phyloP scores from a whole-genome alignment of 2,888 invertebrate species.

The Dastarcus helophoroides region DNA sequence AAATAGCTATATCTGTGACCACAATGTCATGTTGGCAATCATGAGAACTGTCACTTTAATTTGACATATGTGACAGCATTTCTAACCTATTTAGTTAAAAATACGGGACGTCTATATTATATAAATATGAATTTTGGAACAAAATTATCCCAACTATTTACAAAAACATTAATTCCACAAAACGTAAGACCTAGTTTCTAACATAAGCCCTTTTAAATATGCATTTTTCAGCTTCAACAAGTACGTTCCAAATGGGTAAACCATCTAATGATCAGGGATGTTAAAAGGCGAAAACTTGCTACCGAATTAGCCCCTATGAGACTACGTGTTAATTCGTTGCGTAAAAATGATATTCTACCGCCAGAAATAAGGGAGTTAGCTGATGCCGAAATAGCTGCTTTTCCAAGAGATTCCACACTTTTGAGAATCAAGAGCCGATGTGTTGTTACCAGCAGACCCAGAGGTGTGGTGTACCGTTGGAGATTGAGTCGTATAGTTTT shows the following conservation, averaged over 20 bases:
- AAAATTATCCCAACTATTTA: too few relatives aligned
- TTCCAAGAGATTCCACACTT: conserved; percentile 63
- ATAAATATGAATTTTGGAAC: too few relatives aligned
- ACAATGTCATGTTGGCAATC: too few relatives aligned
- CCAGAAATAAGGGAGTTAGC: conserved; percentile 68
- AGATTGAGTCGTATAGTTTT: conserved; percentile 84
- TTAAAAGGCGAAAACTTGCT: conserved; percentile 65
- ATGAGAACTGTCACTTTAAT: too few relatives aligned
- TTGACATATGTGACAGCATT: too few relatives aligned
- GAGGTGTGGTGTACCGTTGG: conserved; percentile 71
- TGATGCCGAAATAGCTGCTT: conserved; percentile 56
- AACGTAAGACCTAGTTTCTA: too few relatives aligned
- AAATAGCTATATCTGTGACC: too few relatives aligned
- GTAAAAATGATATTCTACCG: conserved; percentile 79
- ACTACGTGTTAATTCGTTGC: conserved; percentile 68
- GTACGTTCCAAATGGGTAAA: conserved; percentile 68
- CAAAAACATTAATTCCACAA: too few relatives aligned
- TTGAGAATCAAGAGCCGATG: conserved; percentile 65
- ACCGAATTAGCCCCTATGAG: conserved; percentile 66
- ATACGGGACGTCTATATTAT: too few relatives aligned
- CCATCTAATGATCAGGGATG: conserved; percentile 77
- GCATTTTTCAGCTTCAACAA: conserved; percentile 56
- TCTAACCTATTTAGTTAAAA: too few relatives aligned
- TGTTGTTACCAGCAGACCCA: conserved; percentile 75
- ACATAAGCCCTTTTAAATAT: too few relatives aligned